Base-by-base conservation (phyloP, 2,113 vertebrate genomes). In the Sciurus niger region DNA sequence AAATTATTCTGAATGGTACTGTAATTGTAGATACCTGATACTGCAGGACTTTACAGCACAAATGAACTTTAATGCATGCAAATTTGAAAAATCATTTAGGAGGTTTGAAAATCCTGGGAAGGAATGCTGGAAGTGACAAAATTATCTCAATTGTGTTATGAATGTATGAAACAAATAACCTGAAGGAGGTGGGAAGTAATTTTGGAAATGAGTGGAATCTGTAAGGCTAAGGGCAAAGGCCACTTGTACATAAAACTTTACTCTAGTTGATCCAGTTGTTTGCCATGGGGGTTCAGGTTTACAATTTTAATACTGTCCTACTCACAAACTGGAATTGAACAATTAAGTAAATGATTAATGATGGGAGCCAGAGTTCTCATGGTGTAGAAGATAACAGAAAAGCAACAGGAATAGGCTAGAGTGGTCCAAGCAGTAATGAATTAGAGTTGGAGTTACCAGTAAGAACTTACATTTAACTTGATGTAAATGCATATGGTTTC, bases 61-160 rank as follows among this genome's bases (percentile, higher is more conserved):
- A 58, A 30, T 58, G 28, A 95, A 73, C 1, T 14, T 94, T 84
- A 82, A 84, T 70, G 46, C 63, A 70, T 28, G 32, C 28, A 96
- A 83, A 86, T 53, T 90, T 92, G 32, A 87, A 79, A 82, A 82
- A 51, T 67, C 14, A 85, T 67, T 77, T 78, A 86, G 63, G 65
- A 94, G 46, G 40, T 58, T 48, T 58, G 24, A 28, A 6, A 34
- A 87, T 88, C 37, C 73, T 46, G 48, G 43, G 3, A 48, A 10
- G 48, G 67, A 51, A 83, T 73, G 55, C 55, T 79, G 70, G 73
- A 89, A 90, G 20, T 63, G 37, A 70, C 60, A 89, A 70, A 72
- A 83, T 20, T 34, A 89, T 89, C 60, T 86, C 20, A 65, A 84
- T 9, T 34, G 5, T 78, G 34, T 70, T 63, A 70, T 83, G 58